Evolutionary conservation across 2,113 vertebrate species (phyloP).

Genomic region (Gymnorhina tibicen): DNA sequence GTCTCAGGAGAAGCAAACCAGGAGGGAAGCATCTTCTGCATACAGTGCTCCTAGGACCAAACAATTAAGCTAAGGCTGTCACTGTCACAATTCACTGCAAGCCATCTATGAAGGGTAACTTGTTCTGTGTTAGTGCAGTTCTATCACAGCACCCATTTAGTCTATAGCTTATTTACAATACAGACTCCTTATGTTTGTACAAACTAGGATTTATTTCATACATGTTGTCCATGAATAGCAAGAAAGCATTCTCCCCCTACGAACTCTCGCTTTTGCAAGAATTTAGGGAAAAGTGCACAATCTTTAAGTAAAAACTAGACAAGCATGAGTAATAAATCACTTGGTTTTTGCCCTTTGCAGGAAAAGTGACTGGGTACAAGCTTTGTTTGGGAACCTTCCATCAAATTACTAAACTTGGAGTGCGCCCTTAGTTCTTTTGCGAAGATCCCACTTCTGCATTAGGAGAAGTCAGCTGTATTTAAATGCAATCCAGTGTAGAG

Average conservation of each 20-base stretch:
- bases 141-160: not conserved
- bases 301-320: not conserved
- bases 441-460: not conserved
- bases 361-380: not conserved
- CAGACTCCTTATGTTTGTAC: not conserved
- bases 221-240: fast-evolving
- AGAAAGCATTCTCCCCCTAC: not conserved
- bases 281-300: not conserved
- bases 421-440: not conserved
- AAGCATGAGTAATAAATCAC: not conserved
- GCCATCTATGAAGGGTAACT: not conserved
- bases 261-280: fast-evolving
- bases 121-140: not conserved
- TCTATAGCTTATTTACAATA: not conserved
- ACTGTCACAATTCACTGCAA: not conserved
- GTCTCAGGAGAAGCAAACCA: not conserved
- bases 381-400: not conserved
- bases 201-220: not conserved
- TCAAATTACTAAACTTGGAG: not conserved
- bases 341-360: not conserved
- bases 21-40: not conserved
- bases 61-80: not conserved
- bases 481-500: not conserved
- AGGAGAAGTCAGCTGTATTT: not conserved
- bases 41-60: not conserved